phyloP scores from a whole-genome alignment of 2,888 invertebrate genomes.

The Eustalomyia histrio region DNA sequence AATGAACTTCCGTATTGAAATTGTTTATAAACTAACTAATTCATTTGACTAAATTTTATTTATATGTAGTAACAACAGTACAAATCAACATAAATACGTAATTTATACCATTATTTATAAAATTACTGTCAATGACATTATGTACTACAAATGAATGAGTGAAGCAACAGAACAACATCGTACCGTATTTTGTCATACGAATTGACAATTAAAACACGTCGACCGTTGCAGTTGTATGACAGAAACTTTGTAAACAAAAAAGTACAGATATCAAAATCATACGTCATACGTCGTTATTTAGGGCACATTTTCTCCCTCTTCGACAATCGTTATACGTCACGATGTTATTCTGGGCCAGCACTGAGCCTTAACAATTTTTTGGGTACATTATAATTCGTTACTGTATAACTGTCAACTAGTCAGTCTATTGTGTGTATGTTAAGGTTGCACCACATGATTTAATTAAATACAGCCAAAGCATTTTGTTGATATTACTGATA shows the following conservation, averaged over 20 bases:
- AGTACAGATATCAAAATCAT: no score
- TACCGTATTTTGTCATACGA: no score
- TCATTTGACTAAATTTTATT: constrained; percentile 45
- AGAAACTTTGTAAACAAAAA: no score
- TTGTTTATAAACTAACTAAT: constrained; percentile 1
- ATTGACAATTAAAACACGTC: no score
- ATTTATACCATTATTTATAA: neutral
- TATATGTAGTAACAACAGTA: constrained; percentile 20
- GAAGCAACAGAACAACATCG: no score
- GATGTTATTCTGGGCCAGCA: no score
- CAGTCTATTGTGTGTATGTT: constrained; percentile 21
- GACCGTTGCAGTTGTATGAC: no score
- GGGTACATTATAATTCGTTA: constrained; percentile 54
- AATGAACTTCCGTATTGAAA: constrained; percentile 44
- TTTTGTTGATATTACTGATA: constrained; percentile 17
- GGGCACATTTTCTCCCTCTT: no score
- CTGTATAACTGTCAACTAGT: constrained; percentile 49
- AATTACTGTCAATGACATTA: constrained; percentile 58
- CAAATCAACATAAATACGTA: neutral
- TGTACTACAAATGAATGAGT: no score
- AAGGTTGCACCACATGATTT: constrained; percentile 64
- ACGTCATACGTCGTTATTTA: no score
- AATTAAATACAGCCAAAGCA: constrained; percentile 44
- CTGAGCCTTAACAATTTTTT: constrained; percentile 1
- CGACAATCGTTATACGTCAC: no score